Evolutionary conservation across 2,113 vertebrate species (phyloP).

Genomic region (Ptyas mucosa): DNA sequence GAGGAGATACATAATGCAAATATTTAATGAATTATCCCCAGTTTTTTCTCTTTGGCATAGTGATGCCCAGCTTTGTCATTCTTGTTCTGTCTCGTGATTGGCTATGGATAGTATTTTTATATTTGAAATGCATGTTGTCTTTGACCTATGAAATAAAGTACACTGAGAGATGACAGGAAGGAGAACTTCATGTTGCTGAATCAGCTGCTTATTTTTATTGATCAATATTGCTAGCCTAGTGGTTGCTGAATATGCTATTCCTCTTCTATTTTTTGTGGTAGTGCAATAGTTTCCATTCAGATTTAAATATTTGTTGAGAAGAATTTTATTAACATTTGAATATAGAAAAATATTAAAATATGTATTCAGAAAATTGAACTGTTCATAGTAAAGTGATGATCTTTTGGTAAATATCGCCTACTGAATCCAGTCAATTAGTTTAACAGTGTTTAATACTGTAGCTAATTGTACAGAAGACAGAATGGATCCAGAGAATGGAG

Average conservation of each 20-base stretch:
- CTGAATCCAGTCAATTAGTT: conserved; percentile 37
- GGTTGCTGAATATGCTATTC: not conserved
- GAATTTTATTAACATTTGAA: fast-evolving
- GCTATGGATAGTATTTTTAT: conserved; percentile 5
- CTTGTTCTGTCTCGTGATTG: not conserved
- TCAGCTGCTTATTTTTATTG: not conserved
- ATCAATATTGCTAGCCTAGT: fast-evolving
- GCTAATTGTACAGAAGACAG: not conserved
- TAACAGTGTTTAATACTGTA: conserved; percentile 4
- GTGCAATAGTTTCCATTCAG: not conserved
- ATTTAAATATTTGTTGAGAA: not conserved
- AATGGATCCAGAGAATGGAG: not conserved
- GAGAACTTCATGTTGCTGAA: fast-evolving
- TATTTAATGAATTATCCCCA: not conserved
- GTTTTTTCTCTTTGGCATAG: not conserved
- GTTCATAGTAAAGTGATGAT: conserved; percentile 3
- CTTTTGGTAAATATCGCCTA: conserved; percentile 44
- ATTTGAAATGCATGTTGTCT: conserved; percentile 1
- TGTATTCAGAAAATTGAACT: conserved; percentile 17
- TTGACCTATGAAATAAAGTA: conserved; percentile 1
- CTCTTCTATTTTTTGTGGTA: not conserved
- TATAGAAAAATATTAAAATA: not conserved
- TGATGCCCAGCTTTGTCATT: conserved; percentile 13
- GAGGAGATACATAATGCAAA: not conserved
- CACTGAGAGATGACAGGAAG: not conserved